Conservation (phyloP, 2,888 invertebrate species). For the Lasioglossum marginatum region DNA sequence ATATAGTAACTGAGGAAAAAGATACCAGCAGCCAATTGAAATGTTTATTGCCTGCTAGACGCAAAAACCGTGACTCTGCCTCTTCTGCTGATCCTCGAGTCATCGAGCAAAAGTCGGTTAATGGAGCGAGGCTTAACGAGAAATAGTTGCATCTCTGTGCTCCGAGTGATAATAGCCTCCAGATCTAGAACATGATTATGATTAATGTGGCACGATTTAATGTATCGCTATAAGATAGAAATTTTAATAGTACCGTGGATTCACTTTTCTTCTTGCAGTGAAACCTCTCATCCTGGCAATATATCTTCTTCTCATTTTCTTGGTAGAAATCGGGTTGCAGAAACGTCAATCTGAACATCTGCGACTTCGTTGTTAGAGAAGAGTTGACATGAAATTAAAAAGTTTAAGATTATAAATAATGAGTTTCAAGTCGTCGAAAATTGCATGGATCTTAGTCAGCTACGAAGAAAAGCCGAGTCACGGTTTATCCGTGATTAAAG, state of each 20-base stretch:
- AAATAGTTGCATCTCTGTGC: neutral
- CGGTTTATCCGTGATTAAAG: slow-evolving; percentile 30
- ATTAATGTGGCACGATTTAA: neutral
- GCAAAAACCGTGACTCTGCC: neutral
- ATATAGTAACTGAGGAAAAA: neutral
- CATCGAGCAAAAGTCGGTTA: slow-evolving; percentile 10
- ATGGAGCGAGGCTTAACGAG: neutral
- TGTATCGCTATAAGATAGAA: neutral
- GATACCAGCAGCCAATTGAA: neutral
- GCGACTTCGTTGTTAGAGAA: too few relatives aligned
- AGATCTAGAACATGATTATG: neutral
- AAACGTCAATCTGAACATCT: neutral
- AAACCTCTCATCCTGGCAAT: neutral
- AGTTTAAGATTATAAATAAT: too few relatives aligned
- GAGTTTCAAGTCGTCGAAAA: neutral
- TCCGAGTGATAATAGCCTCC: neutral
- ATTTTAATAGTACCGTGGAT: neutral
- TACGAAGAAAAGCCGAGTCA: neutral
- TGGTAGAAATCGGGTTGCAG: neutral
- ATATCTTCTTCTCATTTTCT: neutral
- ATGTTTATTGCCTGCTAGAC: slow-evolving; percentile 16
- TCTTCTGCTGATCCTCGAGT: neutral
- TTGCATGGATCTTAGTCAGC: neutral
- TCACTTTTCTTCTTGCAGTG: neutral
- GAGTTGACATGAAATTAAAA: too few relatives aligned